These are phyloP conservation scores for Pinna nobilis DNA, from an alignment of 1,140 invertebrate species.

Conservation along the genomic window DNA sequence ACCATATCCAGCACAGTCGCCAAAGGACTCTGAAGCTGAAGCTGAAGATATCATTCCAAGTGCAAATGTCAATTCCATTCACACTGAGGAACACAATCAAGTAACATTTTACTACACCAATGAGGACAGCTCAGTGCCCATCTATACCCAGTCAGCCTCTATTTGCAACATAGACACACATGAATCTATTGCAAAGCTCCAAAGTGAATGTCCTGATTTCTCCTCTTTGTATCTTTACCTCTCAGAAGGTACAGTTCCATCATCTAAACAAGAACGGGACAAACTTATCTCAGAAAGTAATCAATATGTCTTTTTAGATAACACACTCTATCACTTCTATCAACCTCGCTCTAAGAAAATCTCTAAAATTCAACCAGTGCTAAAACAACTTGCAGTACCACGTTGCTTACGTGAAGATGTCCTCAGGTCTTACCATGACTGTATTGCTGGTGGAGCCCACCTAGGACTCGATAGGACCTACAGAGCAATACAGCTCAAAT, in stretches of 20 bases:
- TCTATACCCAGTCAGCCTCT: neutral
- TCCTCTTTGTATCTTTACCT: constrained; percentile 31
- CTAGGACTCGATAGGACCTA: constrained; percentile 44
- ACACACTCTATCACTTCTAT: constrained; percentile 44
- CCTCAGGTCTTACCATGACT: constrained; percentile 46
- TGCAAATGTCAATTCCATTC: too few relatives aligned
- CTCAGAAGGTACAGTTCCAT: constrained; percentile 12
- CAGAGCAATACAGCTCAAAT: constrained; percentile 39
- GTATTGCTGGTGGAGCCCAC: constrained; percentile 43
- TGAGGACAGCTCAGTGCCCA: neutral
- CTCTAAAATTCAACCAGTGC: neutral
- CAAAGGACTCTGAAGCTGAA: neutral
- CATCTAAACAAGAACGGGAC: constrained; percentile 3
- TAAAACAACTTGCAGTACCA: constrained; percentile 38
- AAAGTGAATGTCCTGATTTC: constrained; percentile 41
- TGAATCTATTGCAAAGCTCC: constrained; percentile 14
- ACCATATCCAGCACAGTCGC: neutral
- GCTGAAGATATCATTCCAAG: constrained; percentile 23
- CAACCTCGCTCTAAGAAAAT: constrained; percentile 30
- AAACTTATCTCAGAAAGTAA: constrained; percentile 15
- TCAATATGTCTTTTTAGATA: constrained; percentile 43
- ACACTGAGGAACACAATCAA: constrained; percentile 2
- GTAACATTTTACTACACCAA: constrained; percentile 6
- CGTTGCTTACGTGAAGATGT: constrained; percentile 29
- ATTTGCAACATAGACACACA: neutral